phyloP scores from a whole-genome alignment of 2,113 vertebrate species.

The Carassius auratus region DNA sequence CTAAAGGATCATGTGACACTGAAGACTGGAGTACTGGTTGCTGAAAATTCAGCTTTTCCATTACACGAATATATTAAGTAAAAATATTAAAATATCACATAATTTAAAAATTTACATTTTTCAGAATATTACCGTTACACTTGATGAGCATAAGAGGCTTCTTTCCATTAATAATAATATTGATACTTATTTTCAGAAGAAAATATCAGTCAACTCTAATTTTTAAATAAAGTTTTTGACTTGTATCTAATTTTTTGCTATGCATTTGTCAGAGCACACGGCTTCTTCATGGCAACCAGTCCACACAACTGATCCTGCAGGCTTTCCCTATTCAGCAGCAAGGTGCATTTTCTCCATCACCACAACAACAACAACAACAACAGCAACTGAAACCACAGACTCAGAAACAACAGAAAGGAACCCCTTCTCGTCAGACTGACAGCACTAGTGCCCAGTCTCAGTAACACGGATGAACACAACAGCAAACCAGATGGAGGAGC shows the following conservation, averaged over 20 bases:
- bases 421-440: slow-evolving; percentile 85
- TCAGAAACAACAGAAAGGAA: slow-evolving; percentile 72
- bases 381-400: slow-evolving; percentile 75
- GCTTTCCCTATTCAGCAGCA: slow-evolving; percentile 94
- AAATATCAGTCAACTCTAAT: background rate
- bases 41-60: background rate
- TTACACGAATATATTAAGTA: background rate
- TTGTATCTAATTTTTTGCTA: background rate
- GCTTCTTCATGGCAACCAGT: slow-evolving; percentile 90
- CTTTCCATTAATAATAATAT: too few species aligned
- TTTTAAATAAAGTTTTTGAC: background rate
- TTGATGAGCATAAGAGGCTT: too few species aligned
- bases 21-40: background rate
- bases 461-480: slow-evolving; percentile 64
- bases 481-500: background rate
- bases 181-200: background rate
- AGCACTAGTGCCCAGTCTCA: slow-evolving; percentile 86
- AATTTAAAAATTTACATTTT: too few species aligned
- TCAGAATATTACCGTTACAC: too few species aligned
- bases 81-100: too few species aligned
- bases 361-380: slow-evolving; percentile 74
- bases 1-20: background rate
- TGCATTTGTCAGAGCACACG: slow-evolving; percentile 80
- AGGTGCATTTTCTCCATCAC: slow-evolving; percentile 79
- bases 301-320: slow-evolving; percentile 93